Base-by-base conservation (phyloP, 2,888 invertebrate genomes). In the Dioctria linearis region DNA sequence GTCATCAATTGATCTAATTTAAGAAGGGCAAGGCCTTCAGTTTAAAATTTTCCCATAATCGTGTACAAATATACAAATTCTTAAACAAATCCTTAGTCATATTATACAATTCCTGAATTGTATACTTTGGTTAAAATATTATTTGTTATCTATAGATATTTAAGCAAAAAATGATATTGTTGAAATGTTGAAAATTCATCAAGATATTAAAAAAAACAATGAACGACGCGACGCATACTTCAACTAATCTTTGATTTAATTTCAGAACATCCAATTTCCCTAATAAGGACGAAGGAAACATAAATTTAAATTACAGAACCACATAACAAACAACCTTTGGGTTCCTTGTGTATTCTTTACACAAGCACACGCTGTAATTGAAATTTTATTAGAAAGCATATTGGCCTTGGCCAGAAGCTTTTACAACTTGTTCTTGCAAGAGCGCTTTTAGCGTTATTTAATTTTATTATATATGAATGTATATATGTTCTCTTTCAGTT, bases 381-480 rank as follows among this genome's bases (percentile, higher is more conserved):
- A 37, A 69, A 69, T 69, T 37, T 39, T 51, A 51, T 51, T 39
- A 69, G 46, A 51, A 69, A 69, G 51, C 69, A 69, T 69, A 51
- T 69, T 69, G 37, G 69, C 49, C 46, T 51, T 39, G 49, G 51
- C 25, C n/a, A 37, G 69, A 69, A 69, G 51, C 69, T 69, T 51
- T 69, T 69, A 49, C 51, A 69, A 51, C 69, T 69, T 69, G 54
- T 51, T 37, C 40, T 51, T 25, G 4, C n/a, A 25, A 51, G 13
- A 69, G 43, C 11, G 39, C 69, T 69, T 51, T 51, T 69, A 69
- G 69, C 69, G 37, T 69, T 69, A 69, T 69, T 69, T 69, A 69
- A 69, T 69, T 69, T 69, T 49, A 43, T 69, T 69, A 69, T 67
- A 67, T 67, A 25, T 25, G 25, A 25, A 25, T 25, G 25, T 25